A percentile compares a stretch with the other conserved stretches of the same genome.
These are phyloP conservation scores for Perccottus glenii DNA, from an alignment of 2,113 vertebrate species.

Conservation along the genomic window DNA sequence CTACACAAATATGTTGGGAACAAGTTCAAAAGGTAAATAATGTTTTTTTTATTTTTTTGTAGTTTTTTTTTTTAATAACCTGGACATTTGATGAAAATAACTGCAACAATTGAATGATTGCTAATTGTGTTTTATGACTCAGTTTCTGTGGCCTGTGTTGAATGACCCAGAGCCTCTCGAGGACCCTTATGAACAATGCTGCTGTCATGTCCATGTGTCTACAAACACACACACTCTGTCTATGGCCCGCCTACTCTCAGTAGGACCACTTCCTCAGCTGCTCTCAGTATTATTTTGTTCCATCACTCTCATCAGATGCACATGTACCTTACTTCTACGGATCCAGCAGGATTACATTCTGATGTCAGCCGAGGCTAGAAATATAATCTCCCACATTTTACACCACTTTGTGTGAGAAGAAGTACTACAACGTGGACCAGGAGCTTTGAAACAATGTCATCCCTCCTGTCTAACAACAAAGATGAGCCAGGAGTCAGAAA, in stretches of 20 bases:
- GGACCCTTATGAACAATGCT: slow-evolving; percentile 32
- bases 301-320: slow-evolving; percentile 54
- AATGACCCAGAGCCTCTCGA: slow-evolving; percentile 10
- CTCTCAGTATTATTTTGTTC: slow-evolving; percentile 58
- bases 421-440: slow-evolving; percentile 1
- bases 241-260: slow-evolving; percentile 59
- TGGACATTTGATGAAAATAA: too few relatives aligned
- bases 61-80: too few relatives aligned
- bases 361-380: not conserved
- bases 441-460: slow-evolving; percentile 64
- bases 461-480: slow-evolving; percentile 62
- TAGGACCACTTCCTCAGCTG: slow-evolving; percentile 46
- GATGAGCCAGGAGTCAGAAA: slow-evolving; percentile 60
- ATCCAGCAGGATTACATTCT: slow-evolving; percentile 12
- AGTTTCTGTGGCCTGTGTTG: not conserved
- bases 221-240: slow-evolving; percentile 17
- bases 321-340: slow-evolving; percentile 15
- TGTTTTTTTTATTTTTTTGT: too few relatives aligned
- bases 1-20: too few relatives aligned
- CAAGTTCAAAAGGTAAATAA: too few relatives aligned
- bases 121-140: too few relatives aligned
- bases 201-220: slow-evolving; percentile 45
- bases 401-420: not conserved
- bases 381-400: not conserved
- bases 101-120: too few relatives aligned